Evolutionary conservation across 1,140 invertebrate species (phyloP).

Genomic region (Colletes latitarsis): DNA sequence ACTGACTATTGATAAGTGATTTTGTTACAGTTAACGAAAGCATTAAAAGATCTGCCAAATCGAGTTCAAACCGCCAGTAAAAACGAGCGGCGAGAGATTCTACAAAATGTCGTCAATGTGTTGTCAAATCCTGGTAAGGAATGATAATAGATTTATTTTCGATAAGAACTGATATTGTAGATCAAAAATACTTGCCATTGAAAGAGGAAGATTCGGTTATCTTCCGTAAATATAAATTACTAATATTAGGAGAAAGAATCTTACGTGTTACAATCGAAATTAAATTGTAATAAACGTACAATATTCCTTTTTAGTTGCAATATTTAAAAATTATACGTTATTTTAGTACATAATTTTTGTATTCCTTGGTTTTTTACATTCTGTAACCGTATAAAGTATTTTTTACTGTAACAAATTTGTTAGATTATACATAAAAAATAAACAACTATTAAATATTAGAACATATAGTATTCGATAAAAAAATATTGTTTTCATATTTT

Average conservation of each 20-base stretch:
- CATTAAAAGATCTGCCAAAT: slow-evolving; percentile 90
- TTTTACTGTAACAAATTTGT: not conserved
- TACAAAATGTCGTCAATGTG: slow-evolving; percentile 87
- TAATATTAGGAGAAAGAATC: not conserved
- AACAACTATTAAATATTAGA: not conserved
- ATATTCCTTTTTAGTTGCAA: slow-evolving; percentile 21
- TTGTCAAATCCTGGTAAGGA: slow-evolving; percentile 87
- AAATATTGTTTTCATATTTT: slow-evolving; percentile 55
- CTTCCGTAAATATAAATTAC: not conserved
- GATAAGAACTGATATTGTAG: slow-evolving; percentile 15
- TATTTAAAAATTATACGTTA: not conserved
- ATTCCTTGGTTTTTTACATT: slow-evolving; percentile 10
- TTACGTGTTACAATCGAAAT: slow-evolving; percentile 9
- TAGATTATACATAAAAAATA: not conserved
- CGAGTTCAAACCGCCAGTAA: slow-evolving; percentile 89
- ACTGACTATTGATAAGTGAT: slow-evolving; percentile 56
- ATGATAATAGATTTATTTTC: slow-evolving; percentile 45
- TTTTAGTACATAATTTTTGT: slow-evolving; percentile 12
- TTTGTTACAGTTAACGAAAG: slow-evolving; percentile 85
- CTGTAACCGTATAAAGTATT: slow-evolving; percentile 2
- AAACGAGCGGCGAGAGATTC: slow-evolving; percentile 86
- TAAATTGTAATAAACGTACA: not conserved
- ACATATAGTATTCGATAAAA: not conserved
- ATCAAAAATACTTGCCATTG: not conserved
- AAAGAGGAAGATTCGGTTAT: not conserved